Base-by-base conservation (phyloP, 2,797 vertebrate species). In the Chromobotia macracanthus region DNA sequence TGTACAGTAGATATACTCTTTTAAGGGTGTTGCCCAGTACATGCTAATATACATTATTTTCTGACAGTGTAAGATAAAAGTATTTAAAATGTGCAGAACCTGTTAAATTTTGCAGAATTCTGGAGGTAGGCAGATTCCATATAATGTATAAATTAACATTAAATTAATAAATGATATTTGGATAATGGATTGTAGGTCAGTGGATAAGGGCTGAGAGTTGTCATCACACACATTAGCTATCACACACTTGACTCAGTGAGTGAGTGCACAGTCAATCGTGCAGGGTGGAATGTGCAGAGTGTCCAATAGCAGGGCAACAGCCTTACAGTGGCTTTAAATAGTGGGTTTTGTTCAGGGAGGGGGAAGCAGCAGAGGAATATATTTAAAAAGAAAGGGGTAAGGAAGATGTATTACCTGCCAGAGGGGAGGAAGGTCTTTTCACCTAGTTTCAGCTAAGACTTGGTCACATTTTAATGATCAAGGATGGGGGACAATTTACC, bases 251-350 rank as follows among this genome's bases (percentile, higher is more conserved):
- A 77, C 67, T 60, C 67, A 82, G 86, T 90, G 72, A 81, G 90
- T 89, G 88, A 90, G 90, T 87, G 68, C 90, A 88, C 91, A 91
- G 88, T 87, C 89, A 77, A 86, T 90, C 92, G 92, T 94, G 93
- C 92, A 88, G 88, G 88, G 89, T 88, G 82, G 87, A 90, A 90
- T 91, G 90, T 90, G 91, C 89, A 91, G 90, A 92, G 90, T 89
- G 80, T 91, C 90, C 90, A 90, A 90, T 84, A 68, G 73, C 78
- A 64, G 53, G 68, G 73, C 86, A 90, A 82, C 83, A 87, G 87
- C 87, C 82, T 85, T 88, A 83, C 86, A 89, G 86, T 73, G 80
- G 73, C 31, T 81, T 58, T 15, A n/a, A 53, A 58, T 13, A 44
- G 38, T 46, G 56, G 72, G 76, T 1, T 35, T 58, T 67, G 23